Conservation (phyloP, 2,797 vertebrate species). For the Rallus crepitans region DNA sequence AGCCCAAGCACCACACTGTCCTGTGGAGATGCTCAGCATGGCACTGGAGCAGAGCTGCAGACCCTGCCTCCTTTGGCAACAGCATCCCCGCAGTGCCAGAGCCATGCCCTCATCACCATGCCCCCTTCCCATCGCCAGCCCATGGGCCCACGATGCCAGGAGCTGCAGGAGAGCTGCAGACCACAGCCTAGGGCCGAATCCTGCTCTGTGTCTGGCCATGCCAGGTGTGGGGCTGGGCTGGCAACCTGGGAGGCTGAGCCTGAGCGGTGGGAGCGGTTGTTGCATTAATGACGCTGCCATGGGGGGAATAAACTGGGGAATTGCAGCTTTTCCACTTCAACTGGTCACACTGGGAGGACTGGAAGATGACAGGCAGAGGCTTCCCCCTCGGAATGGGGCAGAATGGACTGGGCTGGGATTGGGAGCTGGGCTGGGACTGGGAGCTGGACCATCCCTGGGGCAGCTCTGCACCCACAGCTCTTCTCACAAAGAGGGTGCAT, state of each 20-base stretch:
- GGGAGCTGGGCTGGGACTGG: too few species aligned
- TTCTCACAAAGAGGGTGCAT: fast-evolving
- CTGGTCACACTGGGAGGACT: neutral
- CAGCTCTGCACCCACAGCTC: neutral
- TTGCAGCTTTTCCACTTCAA: neutral
- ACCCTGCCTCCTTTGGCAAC: neutral
- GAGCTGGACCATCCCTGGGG: neutral
- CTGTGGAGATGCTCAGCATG: neutral
- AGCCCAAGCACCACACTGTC: neutral
- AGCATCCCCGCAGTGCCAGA: fast-evolving
- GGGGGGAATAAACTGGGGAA: neutral
- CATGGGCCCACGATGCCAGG: neutral
- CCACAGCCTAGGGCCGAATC: fast-evolving
- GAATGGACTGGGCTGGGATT: too few species aligned
- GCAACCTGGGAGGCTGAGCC: neutral
- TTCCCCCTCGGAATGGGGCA: fast-evolving
- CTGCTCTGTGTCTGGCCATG: neutral
- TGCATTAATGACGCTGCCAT: neutral
- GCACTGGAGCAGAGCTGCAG: fast-evolving
- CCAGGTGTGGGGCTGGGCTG: neutral
- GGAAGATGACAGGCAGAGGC: fast-evolving
- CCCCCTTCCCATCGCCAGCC: neutral
- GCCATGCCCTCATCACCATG: fast-evolving
- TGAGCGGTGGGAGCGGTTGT: neutral
- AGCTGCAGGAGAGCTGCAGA: neutral